Percentiles rank a stretch among this genome's conserved stretches.
phyloP scores from a whole-genome alignment of 37 sponge, comb jelly and placozoan species.

The Mnemiopsis leidyi region DNA sequence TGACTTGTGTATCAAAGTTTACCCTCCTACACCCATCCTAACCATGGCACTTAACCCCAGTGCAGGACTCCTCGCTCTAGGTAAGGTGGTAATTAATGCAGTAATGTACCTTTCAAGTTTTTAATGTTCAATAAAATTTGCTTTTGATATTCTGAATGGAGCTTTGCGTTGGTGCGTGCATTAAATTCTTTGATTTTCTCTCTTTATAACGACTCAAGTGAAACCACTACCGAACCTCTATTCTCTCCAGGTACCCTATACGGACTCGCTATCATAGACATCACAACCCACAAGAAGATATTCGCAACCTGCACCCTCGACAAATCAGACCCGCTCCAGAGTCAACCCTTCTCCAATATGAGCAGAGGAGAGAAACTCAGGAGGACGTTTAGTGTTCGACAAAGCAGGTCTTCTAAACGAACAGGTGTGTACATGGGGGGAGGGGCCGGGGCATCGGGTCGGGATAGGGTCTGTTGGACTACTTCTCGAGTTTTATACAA shows the following conservation, averaged over 20 bases:
- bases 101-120: too few species aligned
- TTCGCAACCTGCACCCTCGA: constrained; percentile 7
- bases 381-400: constrained; percentile 46
- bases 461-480: too few species aligned
- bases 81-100: too few species aligned
- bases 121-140: too few species aligned
- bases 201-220: too few species aligned
- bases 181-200: too few species aligned
- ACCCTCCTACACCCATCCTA: constrained; percentile 26
- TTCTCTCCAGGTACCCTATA: constrained; percentile 23
- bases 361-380: constrained; percentile 51
- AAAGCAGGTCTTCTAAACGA: constrained; percentile 31
- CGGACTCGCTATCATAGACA: constrained; percentile 50
- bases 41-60: constrained; percentile 60
- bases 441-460: too few species aligned
- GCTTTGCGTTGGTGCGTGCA: too few species aligned
- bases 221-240: too few species aligned
- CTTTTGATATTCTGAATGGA: too few species aligned
- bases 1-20: constrained; percentile 46
- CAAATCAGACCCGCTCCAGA: constrained; percentile 21
- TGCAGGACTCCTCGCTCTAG: constrained; percentile 14
- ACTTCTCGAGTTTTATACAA: too few species aligned
- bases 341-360: constrained; percentile 25
- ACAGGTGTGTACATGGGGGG: not conserved
- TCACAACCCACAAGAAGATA: constrained; percentile 33